These are phyloP conservation scores for Scortum barcoo DNA, from an alignment of 2,113 vertebrate species.

Conservation along the genomic window DNA sequence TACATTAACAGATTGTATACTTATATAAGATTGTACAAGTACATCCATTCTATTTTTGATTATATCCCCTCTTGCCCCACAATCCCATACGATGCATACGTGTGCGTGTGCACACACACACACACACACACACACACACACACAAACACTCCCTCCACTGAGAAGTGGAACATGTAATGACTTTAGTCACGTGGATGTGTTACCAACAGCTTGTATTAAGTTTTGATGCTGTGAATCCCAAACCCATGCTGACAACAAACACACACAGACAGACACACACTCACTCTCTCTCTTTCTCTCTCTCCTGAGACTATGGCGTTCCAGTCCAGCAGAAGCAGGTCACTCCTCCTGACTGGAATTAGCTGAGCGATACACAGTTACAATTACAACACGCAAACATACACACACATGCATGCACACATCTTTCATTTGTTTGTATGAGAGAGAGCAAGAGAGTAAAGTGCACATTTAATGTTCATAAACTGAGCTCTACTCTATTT, in stretches of 20 bases:
- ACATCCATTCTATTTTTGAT: conserved; percentile 13
- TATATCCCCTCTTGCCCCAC: background rate
- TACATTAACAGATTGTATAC: conserved; percentile 24
- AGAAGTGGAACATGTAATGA: conserved; percentile 30
- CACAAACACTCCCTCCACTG: background rate
- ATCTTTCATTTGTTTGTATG: conserved; percentile 1
- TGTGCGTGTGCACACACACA: no score
- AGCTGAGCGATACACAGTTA: conserved; percentile 23
- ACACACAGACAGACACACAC: background rate
- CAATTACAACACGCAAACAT: conserved; percentile 21
- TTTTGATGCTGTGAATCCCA: conserved; percentile 58
- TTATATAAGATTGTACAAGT: conserved; percentile 26
- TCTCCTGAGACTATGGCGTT: conserved; percentile 45
- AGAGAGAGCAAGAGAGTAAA: background rate
- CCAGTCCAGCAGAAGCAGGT: conserved; percentile 52
- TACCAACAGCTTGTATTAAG: conserved; percentile 45
- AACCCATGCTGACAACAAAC: conserved; percentile 10
- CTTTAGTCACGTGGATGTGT: conserved; percentile 51
- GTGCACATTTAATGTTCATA: conserved; percentile 66
- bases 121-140: background rate
- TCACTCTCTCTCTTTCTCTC: background rate
- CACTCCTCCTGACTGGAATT: conserved; percentile 57
- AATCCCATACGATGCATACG: conserved; percentile 2
- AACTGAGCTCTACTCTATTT: conserved; percentile 39
- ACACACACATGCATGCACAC: conserved; percentile 3